Evolutionary conservation across 2,888 invertebrate species (phyloP).

Genomic region (Serrognathus titanus): DNA sequence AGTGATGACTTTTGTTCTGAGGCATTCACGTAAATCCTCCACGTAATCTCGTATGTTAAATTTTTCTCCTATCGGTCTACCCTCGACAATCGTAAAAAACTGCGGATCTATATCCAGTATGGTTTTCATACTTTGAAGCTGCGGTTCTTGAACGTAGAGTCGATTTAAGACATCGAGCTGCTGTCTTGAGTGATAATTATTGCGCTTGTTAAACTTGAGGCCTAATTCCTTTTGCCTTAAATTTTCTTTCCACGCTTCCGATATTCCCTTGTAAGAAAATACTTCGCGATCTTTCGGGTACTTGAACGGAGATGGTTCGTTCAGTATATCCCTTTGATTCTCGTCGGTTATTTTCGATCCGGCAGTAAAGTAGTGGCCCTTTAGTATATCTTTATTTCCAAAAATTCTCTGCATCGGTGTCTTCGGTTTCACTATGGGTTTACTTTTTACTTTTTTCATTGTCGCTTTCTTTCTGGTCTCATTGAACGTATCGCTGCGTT

Average conservation of each 20-base stretch:
- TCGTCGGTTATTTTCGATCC: conserved; percentile 31
- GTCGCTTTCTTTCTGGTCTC: neutral
- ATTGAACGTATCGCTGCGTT: too few relatives aligned
- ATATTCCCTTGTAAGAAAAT: conserved; percentile 48
- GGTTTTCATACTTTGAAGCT: conserved; percentile 51
- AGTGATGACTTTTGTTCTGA: conserved; percentile 47
- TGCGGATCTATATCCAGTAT: conserved; percentile 64
- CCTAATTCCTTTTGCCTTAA: conserved; percentile 36
- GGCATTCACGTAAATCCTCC: conserved; percentile 45
- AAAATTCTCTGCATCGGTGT: conserved; percentile 29
- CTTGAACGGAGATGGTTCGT: conserved; percentile 48
- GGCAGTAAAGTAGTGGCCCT: conserved; percentile 36
- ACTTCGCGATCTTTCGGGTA: conserved; percentile 47
- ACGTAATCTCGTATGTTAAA: conserved; percentile 60
- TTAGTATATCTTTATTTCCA: conserved; percentile 27
- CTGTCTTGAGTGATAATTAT: conserved; percentile 40
- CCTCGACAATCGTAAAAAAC: conserved; percentile 62
- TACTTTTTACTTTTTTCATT: conserved; percentile 5
- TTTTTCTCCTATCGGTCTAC: conserved; percentile 57
- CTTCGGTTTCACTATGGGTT: conserved; percentile 24
- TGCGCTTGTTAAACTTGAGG: conserved; percentile 37
- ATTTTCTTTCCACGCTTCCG: conserved; percentile 42
- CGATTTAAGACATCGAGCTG: conserved; percentile 55
- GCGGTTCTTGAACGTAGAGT: conserved; percentile 56
- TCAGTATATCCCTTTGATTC: conserved; percentile 38